These are phyloP conservation scores for Thamnaconus septentrionalis DNA, from an alignment of 2,113 vertebrate species.

Conservation along the genomic window DNA sequence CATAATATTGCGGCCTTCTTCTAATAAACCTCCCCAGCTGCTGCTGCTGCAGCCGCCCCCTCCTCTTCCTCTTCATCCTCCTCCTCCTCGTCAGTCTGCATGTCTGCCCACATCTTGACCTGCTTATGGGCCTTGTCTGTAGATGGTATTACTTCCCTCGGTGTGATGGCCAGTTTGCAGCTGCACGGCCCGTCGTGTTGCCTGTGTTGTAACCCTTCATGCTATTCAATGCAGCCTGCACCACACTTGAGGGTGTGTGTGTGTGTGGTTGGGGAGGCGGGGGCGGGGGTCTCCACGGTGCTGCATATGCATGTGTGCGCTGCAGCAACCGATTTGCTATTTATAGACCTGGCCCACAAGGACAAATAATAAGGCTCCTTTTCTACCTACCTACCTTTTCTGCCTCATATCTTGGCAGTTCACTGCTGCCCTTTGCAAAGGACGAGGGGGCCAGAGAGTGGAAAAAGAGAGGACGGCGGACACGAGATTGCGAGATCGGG, in stretches of 20 bases:
- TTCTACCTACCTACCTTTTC: conserved; percentile 18
- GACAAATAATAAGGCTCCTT: conserved; percentile 42
- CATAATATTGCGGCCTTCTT: conserved; percentile 4
- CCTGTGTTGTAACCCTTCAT: conserved; percentile 31
- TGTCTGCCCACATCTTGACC: conserved; percentile 33
- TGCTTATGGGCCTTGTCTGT: conserved; percentile 5
- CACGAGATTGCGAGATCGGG: conserved; percentile 12
- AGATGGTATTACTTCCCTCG: conserved; percentile 29
- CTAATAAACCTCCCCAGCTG: conserved; percentile 23
- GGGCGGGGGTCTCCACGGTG: conserved; percentile 29
- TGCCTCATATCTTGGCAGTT: conserved; percentile 1
- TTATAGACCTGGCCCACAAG: conserved; percentile 50
- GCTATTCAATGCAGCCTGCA: conserved; percentile 36
- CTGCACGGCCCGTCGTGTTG: conserved; percentile 24
- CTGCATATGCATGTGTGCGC: conserved; percentile 41
- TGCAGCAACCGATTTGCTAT: conserved; percentile 57
- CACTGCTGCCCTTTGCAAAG: conserved; percentile 17
- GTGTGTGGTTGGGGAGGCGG: too few relatives aligned
- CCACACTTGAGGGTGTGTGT: neutral
- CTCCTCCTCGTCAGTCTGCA: conserved; percentile 3
- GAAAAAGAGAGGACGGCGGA: neutral
- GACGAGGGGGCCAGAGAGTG: conserved; percentile 15
- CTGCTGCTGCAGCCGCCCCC: conserved; percentile 30
- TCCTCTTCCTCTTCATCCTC: too few relatives aligned
- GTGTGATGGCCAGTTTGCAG: conserved; percentile 7